phyloP scores from a whole-genome alignment of 2,888 invertebrate genomes.

The Liposcelis brunnea region DNA sequence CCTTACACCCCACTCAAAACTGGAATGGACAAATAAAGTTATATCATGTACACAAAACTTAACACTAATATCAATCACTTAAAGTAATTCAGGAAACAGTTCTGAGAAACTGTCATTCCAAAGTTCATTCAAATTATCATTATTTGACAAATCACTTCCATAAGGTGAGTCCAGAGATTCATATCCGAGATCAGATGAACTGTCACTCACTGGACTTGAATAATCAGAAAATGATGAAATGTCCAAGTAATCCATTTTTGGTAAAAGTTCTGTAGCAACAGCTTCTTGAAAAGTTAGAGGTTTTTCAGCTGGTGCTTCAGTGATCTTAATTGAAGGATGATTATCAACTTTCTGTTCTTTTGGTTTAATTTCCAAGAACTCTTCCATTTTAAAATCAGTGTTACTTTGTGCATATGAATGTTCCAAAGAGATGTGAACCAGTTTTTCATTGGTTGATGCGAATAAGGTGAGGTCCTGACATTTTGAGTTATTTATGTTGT shows the following conservation, averaged over 20 bases:
- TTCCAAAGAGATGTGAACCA: background rate
- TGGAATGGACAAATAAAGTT: too few species aligned
- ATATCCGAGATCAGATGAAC: background rate
- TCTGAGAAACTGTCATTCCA: constrained; percentile 1
- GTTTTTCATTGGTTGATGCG: background rate
- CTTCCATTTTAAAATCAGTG: background rate
- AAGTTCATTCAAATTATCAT: background rate
- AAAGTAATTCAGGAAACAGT: constrained; percentile 3
- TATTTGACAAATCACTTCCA: background rate
- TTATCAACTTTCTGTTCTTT: too few species aligned
- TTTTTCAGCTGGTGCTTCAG: too few species aligned
- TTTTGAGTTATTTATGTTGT: background rate
- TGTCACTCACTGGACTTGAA: too few species aligned
- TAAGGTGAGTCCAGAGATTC: constrained; percentile 1
- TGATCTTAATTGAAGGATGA: too few species aligned
- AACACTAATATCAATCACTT: background rate
- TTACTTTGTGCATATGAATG: constrained; percentile 4
- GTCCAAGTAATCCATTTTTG: too few species aligned
- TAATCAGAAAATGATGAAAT: too few species aligned
- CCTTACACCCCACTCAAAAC: too few species aligned
- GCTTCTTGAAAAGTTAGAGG: too few species aligned
- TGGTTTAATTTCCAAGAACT: too few species aligned
- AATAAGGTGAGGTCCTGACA: background rate
- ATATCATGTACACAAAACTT: too few species aligned
- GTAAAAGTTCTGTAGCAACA: too few species aligned